Evolutionary conservation across 1,140 invertebrate genomes (phyloP), one percentile per base, ranked within the genome.

Genomic region (Lutraria rhynchaena): DNA sequence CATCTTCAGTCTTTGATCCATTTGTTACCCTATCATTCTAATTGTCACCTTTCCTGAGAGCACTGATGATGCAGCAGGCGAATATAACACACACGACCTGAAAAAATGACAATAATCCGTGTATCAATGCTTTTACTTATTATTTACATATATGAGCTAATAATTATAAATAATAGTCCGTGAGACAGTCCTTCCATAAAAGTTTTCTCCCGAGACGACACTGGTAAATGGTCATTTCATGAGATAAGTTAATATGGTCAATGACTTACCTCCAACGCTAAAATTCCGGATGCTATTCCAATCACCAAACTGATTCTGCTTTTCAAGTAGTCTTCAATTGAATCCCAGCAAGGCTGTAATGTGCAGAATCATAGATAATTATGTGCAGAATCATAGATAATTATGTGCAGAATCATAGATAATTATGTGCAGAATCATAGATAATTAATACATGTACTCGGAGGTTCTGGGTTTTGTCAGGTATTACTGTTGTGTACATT

Each of bases 11-110:
- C n/a, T n/a, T n/a, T n/a, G n/a, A n/a, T n/a, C n/a, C n/a, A n/a
- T n/a, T n/a, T n/a, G n/a, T n/a, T n/a, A n/a, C n/a, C n/a, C n/a
- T n/a, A n/a, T n/a, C n/a, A n/a, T n/a, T n/a, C n/a, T 41, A 41
- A 7, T 41, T 41, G 9, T 44, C 63, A 11, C 37, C 41, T 27
- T 49, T 65, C 22, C 74, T 41, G 3, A 83, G n/a, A 22, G 19
- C 35, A n/a, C 63, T 67, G 65, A 77, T 77, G 55, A 83, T 67
- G 33, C 81, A 83, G 46, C 81, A 83, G 3, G 81, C 74, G 53
- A 83, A 83, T 7, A 83, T n/a, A 13, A 83, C 37, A 41, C 73
- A 69, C 1, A 83, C 19, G 2, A 83, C 24, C 82, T 81, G 76
- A 80, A 53, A 65, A 33, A 61, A 63, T 17, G n/a, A 65, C 24